A percentile compares a stretch with the other conserved stretches of the same genome.
Conservation (phyloP, 2,888 invertebrate species). For the Chesias legatella region DNA sequence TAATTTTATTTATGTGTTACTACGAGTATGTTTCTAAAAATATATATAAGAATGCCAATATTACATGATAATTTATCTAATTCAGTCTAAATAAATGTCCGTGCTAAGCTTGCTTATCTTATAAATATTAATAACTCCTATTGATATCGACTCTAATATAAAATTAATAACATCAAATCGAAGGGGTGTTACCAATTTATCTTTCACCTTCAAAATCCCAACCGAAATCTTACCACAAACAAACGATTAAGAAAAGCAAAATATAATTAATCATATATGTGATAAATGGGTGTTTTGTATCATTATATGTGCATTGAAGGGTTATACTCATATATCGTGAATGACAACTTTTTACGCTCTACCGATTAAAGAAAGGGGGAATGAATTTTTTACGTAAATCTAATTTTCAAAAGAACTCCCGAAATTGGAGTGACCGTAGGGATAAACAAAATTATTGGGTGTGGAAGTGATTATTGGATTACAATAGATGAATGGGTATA, state of each 20-base stretch:
- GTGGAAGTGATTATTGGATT: constrained; percentile 64
- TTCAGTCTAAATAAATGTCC: neutral
- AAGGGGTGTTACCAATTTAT: constrained; percentile 51
- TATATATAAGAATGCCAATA: too few species aligned
- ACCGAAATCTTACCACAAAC: constrained; percentile 63
- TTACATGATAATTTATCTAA: constrained; percentile 1
- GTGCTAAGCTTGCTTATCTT: too few species aligned
- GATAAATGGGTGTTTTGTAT: constrained; percentile 33
- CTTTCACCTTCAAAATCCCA: constrained; percentile 33
- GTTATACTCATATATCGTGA: constrained; percentile 51
- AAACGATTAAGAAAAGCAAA: constrained; percentile 48
- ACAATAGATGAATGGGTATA: constrained; percentile 47
- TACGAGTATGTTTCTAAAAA: too few species aligned
- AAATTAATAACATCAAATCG: constrained; percentile 34
- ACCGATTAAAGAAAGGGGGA: constrained; percentile 49
- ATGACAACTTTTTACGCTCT: constrained; percentile 52
- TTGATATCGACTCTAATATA: constrained; percentile 5
- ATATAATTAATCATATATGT: constrained; percentile 58
- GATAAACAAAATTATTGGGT: constrained; percentile 66
- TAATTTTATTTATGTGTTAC: too few species aligned
- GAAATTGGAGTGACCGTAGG: constrained; percentile 68
- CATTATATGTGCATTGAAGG: constrained; percentile 31
- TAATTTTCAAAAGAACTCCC: constrained; percentile 65
- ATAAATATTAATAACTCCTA: neutral
- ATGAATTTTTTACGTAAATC: constrained; percentile 68